Conservation (phyloP, 1,140 invertebrate genomes). For the Helicoverpa armigera region DNA sequence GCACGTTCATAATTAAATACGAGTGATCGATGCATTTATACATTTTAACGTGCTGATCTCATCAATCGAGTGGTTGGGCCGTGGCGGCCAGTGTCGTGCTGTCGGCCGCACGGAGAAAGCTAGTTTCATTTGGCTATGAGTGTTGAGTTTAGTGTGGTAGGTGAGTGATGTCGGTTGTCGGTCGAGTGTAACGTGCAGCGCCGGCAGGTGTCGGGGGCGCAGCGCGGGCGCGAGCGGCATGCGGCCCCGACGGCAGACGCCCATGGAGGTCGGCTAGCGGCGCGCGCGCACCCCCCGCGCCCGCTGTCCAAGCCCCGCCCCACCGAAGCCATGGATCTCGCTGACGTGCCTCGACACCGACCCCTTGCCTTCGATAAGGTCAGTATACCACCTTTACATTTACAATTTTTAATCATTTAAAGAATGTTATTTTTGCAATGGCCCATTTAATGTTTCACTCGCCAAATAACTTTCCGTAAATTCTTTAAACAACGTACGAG, state of each 20-base stretch:
- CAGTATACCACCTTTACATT: constrained; percentile 29
- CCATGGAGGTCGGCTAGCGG: constrained; percentile 90
- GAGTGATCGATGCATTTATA: constrained; percentile 48
- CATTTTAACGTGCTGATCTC: constrained; percentile 53
- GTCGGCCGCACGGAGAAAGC: constrained; percentile 53
- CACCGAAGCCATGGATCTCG: constrained; percentile 87
- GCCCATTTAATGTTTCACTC: neutral
- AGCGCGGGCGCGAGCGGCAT: constrained; percentile 86
- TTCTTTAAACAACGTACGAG: neutral
- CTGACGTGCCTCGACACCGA: constrained; percentile 88
- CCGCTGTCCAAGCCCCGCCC: constrained; percentile 86
- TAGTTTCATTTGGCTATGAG: constrained; percentile 53
- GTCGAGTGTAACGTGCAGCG: constrained; percentile 16
- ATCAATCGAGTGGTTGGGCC: constrained; percentile 43
- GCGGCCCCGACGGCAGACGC: constrained; percentile 89
- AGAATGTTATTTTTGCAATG: neutral
- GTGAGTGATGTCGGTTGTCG: neutral
- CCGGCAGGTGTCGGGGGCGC: constrained; percentile 82
- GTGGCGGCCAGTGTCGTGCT: constrained; percentile 14
- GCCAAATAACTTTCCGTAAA: neutral
- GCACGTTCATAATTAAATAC: constrained; percentile 38
- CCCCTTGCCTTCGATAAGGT: constrained; percentile 90
- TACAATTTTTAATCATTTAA: neutral
- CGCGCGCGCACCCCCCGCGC: constrained; percentile 87
- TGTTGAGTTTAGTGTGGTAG: constrained; percentile 13